Evolutionary conservation across 2,113 vertebrate species (phyloP).

Genomic region (Conger conger): DNA sequence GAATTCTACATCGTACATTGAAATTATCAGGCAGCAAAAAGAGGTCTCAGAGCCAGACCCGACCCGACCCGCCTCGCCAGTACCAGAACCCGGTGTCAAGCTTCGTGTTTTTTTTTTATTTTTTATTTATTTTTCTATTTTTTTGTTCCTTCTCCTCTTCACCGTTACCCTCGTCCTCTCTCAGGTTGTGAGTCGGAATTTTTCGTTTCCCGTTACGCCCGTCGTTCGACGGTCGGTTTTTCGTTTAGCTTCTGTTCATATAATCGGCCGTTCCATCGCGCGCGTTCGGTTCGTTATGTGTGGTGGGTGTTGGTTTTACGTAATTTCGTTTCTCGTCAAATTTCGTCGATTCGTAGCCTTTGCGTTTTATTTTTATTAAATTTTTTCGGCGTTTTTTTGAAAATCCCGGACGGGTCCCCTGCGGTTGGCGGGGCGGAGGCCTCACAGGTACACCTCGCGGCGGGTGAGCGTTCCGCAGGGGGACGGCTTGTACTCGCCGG

Average conservation of each 20-base stretch:
- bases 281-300: slow-evolving; percentile 38
- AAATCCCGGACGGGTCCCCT: no score
- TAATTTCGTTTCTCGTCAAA: neutral
- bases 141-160: slow-evolving; percentile 56
- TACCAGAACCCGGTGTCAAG: slow-evolving; percentile 74
- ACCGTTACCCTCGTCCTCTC: slow-evolving; percentile 37
- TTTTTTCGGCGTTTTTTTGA: no score
- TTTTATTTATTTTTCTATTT: neutral
- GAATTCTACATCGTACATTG: slow-evolving; percentile 86
- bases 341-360: no score
- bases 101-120: slow-evolving; percentile 72
- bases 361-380: no score
- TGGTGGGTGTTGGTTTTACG: neutral
- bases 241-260: slow-evolving; percentile 40
- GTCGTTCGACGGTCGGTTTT: slow-evolving; percentile 43
- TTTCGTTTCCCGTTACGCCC: slow-evolving; percentile 52
- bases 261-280: slow-evolving; percentile 42
- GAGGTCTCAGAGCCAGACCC: slow-evolving; percentile 78
- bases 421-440: slow-evolving; percentile 30
- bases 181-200: slow-evolving; percentile 37
- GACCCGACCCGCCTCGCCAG: slow-evolving; percentile 76
- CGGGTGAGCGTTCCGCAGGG: slow-evolving; percentile 94
- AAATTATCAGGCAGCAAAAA: slow-evolving; percentile 78
- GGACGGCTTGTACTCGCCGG: slow-evolving; percentile 96
- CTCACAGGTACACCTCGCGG: slow-evolving; percentile 98